Base-by-base conservation (phyloP, 1,140 invertebrate species). In the Monomorium pharaonis region DNA sequence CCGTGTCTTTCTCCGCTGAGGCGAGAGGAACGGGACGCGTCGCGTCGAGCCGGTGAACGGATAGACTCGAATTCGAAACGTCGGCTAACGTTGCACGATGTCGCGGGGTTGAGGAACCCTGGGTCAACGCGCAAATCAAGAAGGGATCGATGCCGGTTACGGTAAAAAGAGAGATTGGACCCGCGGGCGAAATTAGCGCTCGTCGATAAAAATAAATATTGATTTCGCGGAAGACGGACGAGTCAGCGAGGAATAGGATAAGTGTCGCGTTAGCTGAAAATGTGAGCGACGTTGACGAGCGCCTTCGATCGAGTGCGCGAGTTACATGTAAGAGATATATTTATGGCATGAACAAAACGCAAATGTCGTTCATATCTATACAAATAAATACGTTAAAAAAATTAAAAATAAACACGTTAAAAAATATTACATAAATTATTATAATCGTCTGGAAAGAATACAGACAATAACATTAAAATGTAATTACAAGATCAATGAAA, bases 41-140 rank as follows among this genome's bases (percentile, higher is more conserved):
- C 70, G 70, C 3, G 42, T 16, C 24, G 37, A 21, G 47, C 2
- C 12, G 10, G n/a, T 63, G 69, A 78, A 83, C 72, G 86, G 84
- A 37, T 74, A 89, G 85, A 74, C 63, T 58, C 27, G 47, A 54
- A 74, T 83, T 58, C 51, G 67, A 58, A n/a, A 51, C 44, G 14
- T 42, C 30, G 62, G 44, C 75, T 87, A 67, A 5, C 16, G 37
- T 37, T 37, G 69, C 49, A 30, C 58, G 58, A 70, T 75, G 72
- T 75, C 56, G 56, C 75, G 70, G 87, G 87, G 63, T 89, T 67
- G 88, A 89, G 24, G 88, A 89, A 89, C 88, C 86, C 84, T 69
- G 87, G 84, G 67, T 87, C 77, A 84, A 63, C 74, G 72, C 30
- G 65, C n/a, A n/a, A 60, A 56, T 74, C 69, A 65, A 47, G 54